A percentile compares a stretch with the other conserved stretches of the same genome.
These are phyloP conservation scores for Porphyrio hochstetteri DNA, from an alignment of 2,113 vertebrate genomes.

Conservation along the genomic window DNA sequence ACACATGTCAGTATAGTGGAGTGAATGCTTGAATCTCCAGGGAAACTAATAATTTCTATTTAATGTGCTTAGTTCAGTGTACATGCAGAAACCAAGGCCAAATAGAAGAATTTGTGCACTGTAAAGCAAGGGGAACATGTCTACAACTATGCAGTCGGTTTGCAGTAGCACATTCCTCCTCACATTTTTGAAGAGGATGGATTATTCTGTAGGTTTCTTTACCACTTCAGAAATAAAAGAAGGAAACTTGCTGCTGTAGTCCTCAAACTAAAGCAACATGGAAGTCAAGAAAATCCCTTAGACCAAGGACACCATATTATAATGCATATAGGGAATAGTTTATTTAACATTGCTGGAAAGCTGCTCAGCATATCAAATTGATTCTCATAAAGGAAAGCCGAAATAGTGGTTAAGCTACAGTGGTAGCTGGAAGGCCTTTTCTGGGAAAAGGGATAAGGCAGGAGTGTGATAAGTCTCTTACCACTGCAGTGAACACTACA, in stretches of 20 bases:
- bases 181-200: neutral
- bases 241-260: neutral
- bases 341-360: neutral
- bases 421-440: neutral
- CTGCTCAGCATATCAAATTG: neutral
- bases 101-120: neutral
- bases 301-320: neutral
- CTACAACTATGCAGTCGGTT: neutral
- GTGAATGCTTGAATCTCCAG: neutral
- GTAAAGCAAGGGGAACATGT: neutral
- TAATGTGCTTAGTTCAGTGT: neutral
- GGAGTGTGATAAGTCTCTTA: neutral
- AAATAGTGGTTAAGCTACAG: neutral
- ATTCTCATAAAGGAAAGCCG: neutral
- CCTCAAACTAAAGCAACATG: neutral
- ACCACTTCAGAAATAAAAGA: neutral
- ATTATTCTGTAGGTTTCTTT: neutral
- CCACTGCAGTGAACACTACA: neutral
- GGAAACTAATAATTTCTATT: neutral
- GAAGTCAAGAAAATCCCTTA: neutral
- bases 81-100: neutral
- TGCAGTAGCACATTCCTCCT: neutral
- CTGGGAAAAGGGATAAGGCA: fast-evolving
- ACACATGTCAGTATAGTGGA: neutral
- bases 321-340: neutral